A percentile compares a stretch with the other conserved stretches of the same genome.
These are phyloP conservation scores for Flexamia atlantica DNA, from an alignment of 2,888 invertebrate species.

Conservation along the genomic window DNA sequence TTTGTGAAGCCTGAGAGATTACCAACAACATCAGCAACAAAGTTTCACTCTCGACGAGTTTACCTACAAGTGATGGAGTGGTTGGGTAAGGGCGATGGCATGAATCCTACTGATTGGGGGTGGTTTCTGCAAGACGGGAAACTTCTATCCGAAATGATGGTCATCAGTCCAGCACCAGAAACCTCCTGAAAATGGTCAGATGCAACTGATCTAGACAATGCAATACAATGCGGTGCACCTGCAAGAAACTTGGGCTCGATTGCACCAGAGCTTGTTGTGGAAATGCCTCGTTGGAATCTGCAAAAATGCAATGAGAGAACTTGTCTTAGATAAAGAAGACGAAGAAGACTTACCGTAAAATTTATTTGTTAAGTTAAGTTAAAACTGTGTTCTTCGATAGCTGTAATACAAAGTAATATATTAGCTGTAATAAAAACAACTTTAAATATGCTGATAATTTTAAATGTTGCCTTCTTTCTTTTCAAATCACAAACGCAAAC, in stretches of 20 bases:
- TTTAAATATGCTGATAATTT: too few relatives aligned
- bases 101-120: conserved; percentile 3
- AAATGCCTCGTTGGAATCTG: not conserved
- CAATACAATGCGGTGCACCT: not conserved
- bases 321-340: not conserved
- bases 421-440: not conserved
- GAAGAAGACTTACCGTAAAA: not conserved
- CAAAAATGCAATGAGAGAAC: not conserved
- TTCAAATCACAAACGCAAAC: too few relatives aligned
- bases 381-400: not conserved
- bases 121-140: not conserved
- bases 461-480: too few relatives aligned
- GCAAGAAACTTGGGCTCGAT: not conserved
- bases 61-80: not conserved
- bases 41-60: conserved; percentile 12
- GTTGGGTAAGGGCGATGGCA: not conserved
- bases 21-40: conserved; percentile 6
- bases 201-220: not conserved
- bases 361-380: not conserved
- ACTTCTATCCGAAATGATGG: not conserved
- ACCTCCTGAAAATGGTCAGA: not conserved
- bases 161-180: not conserved
- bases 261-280: not conserved
- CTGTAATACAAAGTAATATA: too few relatives aligned
- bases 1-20: conserved; percentile 4